Base-by-base conservation (phyloP, 2,797 vertebrate species). In the Ammospiza maritima region DNA sequence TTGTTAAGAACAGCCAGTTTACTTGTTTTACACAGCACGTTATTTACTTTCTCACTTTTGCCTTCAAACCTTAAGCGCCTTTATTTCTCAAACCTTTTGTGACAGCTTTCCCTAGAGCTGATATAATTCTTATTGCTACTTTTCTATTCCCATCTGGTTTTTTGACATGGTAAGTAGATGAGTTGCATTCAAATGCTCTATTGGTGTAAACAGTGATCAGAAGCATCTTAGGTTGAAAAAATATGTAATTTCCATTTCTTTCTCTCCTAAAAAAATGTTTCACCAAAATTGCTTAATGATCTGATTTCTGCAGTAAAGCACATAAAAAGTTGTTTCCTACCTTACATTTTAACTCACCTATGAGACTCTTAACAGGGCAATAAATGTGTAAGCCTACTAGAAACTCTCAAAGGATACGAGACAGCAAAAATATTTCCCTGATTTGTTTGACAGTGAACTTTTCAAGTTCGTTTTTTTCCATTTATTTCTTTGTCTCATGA, bases 61-160 rank as follows among this genome's bases (percentile, higher is more conserved):
- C 32, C 71, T 84, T 77, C 53, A 80, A 76, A 62, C 2, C 26
- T 47, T 53, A 69, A 12, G 2, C 1, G 2, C 7, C 10, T 73
- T 51, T 85, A 3, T 66, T 69, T 73, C 44, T 70, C 67, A 72
- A 65, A 42, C 9, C 7, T 77, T 10, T 9, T n/a, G 45, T 36
- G 22, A 62, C 23, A 82, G 25, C 10, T 74, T 84, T 90, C 84
- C 21, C 42, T 57, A 14, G 6, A 15, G 11, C n/a, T 74, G 18
- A 18, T 26, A 45, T 32, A 6, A 44, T 48, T 58, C 16, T 26
- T 36, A 36, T 36, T 26, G 34, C 34, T 58, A 26, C 57, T 58
- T 26, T 58, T 58, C 57, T 36, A 26, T 36, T 58, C 32, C 8
- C 5, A 21, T 47, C 34, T 70, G 15, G 0, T 0, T 1, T 60